phyloP scores from a whole-genome alignment of 2,797 vertebrate species.

The Pterois miles region DNA sequence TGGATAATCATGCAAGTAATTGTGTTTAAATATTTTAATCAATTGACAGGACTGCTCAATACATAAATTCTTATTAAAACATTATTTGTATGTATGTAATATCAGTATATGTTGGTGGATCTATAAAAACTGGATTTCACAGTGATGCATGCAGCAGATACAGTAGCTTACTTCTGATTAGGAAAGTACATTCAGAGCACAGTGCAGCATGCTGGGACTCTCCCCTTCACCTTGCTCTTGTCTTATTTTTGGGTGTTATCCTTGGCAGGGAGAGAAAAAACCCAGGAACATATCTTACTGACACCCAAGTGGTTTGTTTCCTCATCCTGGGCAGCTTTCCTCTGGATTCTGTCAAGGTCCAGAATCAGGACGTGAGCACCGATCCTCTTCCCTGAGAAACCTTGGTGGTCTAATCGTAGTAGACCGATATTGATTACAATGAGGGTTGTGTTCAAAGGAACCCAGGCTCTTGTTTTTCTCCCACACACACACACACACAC shows the following conservation, averaged over 20 bases:
- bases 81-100: neutral
- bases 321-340: slow-evolving; percentile 10
- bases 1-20: no score
- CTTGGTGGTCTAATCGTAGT: neutral
- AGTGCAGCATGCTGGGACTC: neutral
- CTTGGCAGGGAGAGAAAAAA: neutral
- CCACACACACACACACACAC: no score
- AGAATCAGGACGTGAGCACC: neutral
- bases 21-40: no score
- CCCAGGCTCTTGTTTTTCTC: neutral
- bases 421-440: neutral
- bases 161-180: neutral
- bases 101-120: neutral
- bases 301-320: slow-evolving; percentile 1
- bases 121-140: neutral
- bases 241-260: neutral
- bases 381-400: slow-evolving; percentile 26
- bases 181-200: neutral
- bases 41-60: no score
- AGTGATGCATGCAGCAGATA: neutral
- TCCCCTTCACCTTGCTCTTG: neutral
- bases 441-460: neutral
- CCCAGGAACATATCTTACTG: neutral
- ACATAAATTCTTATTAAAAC: neutral
- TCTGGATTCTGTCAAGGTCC: slow-evolving; percentile 11